A percentile compares a stretch with the other conserved stretches of the same genome.
These are phyloP conservation scores for Brachyistius frenatus DNA, from an alignment of 2,113 vertebrate genomes.

Conservation along the genomic window DNA sequence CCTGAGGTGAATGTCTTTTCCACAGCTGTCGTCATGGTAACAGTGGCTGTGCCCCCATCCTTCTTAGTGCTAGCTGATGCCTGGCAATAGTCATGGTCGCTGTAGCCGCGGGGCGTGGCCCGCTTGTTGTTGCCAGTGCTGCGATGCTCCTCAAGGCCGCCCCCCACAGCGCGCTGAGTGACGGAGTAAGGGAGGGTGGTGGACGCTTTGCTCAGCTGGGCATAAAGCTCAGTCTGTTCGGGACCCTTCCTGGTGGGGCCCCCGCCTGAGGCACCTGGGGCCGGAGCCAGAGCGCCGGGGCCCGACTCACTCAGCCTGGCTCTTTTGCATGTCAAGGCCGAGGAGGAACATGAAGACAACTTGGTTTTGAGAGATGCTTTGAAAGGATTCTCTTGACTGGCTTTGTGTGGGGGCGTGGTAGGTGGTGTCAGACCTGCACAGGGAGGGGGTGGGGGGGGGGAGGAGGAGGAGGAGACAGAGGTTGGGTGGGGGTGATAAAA, in stretches of 20 bases:
- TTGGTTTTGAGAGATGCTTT: constrained; percentile 96
- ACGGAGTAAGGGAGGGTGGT: constrained; percentile 84
- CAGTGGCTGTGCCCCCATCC: constrained; percentile 76
- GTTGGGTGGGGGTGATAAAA: constrained; percentile 59
- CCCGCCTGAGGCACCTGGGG: constrained; percentile 81
- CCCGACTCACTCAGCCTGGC: constrained; percentile 91
- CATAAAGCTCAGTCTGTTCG: constrained; percentile 94
- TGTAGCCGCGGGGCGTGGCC: constrained; percentile 89
- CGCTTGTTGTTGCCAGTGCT: constrained; percentile 84
- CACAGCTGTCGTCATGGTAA: constrained; percentile 60
- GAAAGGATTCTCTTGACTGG: constrained; percentile 98
- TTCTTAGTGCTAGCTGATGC: constrained; percentile 90
- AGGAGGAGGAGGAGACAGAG: constrained; percentile 40
- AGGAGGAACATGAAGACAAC: constrained; percentile 95
- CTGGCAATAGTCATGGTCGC: constrained; percentile 99
- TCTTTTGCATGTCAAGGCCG: constrained; percentile 91
- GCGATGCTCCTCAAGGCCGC: constrained; percentile 89
- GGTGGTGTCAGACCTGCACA: constrained; percentile 97
- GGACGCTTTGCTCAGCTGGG: constrained; percentile 94
- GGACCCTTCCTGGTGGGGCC: constrained; percentile 88
- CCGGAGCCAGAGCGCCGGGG: constrained; percentile 82
- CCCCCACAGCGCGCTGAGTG: constrained; percentile 74
- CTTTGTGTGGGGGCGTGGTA: constrained; percentile 99
- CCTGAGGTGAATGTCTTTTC: constrained; percentile 77
- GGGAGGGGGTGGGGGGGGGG: neutral